Evolutionary conservation across 2,113 vertebrate species (phyloP).

Genomic region (Microtus richardsoni): DNA sequence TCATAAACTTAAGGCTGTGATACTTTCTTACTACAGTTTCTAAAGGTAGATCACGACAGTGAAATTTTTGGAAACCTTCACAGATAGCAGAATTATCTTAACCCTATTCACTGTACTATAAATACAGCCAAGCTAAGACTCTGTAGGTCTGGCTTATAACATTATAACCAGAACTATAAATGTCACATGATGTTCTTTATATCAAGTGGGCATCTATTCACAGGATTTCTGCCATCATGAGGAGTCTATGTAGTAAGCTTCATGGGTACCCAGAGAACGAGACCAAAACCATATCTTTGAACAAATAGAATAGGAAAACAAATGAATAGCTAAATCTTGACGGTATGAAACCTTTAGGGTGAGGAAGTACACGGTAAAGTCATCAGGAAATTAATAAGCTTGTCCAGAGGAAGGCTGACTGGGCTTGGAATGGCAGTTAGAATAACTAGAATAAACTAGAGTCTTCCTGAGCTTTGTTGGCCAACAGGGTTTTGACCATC

Average conservation of each 20-base stretch:
- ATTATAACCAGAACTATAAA: background rate
- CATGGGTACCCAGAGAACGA: background rate
- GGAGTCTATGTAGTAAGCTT: background rate
- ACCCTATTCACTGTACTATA: background rate
- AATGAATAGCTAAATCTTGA: background rate
- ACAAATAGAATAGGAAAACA: background rate
- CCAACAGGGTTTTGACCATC: conserved; percentile 21
- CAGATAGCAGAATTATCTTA: background rate
- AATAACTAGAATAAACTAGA: background rate
- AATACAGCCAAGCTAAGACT: background rate
- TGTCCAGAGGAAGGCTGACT: background rate
- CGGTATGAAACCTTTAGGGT: background rate
- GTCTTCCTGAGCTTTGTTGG: background rate
- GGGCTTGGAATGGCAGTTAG: background rate
- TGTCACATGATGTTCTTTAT: background rate
- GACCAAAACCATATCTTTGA: background rate
- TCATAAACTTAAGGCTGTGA: background rate
- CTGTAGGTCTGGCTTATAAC: background rate
- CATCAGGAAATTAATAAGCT: background rate
- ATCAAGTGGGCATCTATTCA: background rate
- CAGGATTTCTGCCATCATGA: background rate
- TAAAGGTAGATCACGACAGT: background rate
- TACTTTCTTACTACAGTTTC: background rate
- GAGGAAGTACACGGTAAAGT: background rate
- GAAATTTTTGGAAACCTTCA: background rate